Evolutionary conservation across 1,140 invertebrate genomes (phyloP).

Genomic region (Bombus cullumanus): DNA sequence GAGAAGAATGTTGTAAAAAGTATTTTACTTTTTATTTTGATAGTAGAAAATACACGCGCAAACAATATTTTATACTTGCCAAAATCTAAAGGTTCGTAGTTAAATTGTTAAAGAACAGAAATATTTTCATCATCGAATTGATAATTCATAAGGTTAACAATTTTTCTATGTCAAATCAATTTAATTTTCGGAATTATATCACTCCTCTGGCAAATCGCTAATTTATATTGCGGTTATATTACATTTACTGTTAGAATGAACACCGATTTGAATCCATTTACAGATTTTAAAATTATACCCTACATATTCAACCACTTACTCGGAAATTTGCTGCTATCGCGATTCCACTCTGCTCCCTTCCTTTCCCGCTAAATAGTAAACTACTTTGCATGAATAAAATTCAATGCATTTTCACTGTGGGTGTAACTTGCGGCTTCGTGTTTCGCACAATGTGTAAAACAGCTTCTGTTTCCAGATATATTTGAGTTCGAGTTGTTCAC

Average conservation of each 20-base stretch:
- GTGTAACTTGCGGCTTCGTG: neutral
- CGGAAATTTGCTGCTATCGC: neutral
- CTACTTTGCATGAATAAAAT: neutral
- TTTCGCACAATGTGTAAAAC: neutral
- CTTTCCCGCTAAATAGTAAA: neutral
- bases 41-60: too few species aligned
- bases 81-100: too few species aligned
- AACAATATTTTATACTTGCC: too few species aligned
- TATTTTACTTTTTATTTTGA: too few species aligned
- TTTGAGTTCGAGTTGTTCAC: constrained; percentile 44
- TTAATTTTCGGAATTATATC: neutral
- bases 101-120: too few species aligned
- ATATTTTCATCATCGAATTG: too few species aligned
- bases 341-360: neutral
- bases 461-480: constrained; percentile 21
- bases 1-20: too few species aligned
- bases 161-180: too few species aligned
- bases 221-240: neutral
- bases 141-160: too few species aligned
- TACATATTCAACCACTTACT: neutral
- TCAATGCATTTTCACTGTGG: neutral
- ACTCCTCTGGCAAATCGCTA: neutral
- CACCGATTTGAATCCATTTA: neutral
- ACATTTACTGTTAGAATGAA: neutral
- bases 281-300: neutral